Evolutionary conservation across 2,888 invertebrate species (phyloP).

Genomic region (Limenitis camilla): DNA sequence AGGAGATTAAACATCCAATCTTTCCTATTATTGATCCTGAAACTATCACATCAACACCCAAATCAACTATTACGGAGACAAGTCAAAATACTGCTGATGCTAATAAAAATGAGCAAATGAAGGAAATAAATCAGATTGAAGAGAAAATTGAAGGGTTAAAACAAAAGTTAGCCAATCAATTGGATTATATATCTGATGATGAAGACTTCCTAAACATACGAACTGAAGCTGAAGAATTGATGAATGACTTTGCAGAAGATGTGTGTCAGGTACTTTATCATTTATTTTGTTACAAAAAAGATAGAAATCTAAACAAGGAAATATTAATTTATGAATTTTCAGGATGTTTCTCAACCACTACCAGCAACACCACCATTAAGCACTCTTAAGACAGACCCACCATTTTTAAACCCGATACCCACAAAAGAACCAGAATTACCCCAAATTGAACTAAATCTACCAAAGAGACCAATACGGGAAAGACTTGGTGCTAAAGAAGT

Average conservation of each 20-base stretch:
- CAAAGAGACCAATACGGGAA: constrained; percentile 64
- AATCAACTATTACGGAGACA: constrained; percentile 30
- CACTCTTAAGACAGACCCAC: constrained; percentile 12
- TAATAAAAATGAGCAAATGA: constrained; percentile 57
- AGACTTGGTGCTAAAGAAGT: constrained; percentile 52
- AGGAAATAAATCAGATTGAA: constrained; percentile 72
- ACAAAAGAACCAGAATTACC: constrained; percentile 51
- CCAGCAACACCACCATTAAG: constrained; percentile 41
- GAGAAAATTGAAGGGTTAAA: constrained; percentile 74
- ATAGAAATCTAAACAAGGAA: background rate
- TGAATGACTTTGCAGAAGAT: constrained; percentile 70
- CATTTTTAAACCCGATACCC: constrained; percentile 18
- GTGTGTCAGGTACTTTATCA: constrained; percentile 49
- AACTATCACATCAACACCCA: constrained; percentile 44
- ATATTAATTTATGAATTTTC: constrained; percentile 22
- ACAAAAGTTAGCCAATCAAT: constrained; percentile 59
- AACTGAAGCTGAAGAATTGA: constrained; percentile 75
- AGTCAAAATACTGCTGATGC: constrained; percentile 6
- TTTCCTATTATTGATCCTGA: constrained; percentile 64
- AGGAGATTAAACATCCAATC: constrained; percentile 54
- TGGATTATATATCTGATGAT: constrained; percentile 76
- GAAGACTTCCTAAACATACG: constrained; percentile 79
- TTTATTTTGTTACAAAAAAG: background rate
- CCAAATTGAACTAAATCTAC: constrained; percentile 65
- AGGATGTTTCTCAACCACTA: constrained; percentile 55